These are phyloP conservation scores for Thomomys bottae DNA, from an alignment of 2,113 vertebrate species.

Conservation along the genomic window DNA sequence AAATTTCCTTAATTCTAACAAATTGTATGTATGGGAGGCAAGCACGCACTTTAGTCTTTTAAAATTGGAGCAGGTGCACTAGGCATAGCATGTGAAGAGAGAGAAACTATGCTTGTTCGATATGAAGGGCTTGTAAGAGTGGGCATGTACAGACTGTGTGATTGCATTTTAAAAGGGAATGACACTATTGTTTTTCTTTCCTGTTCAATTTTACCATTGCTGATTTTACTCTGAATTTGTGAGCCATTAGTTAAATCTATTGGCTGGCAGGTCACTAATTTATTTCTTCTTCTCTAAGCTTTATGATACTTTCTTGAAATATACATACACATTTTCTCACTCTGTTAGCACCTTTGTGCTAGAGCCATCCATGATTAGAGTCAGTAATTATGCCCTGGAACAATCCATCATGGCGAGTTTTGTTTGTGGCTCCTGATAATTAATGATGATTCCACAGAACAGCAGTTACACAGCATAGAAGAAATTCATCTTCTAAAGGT, in stretches of 20 bases:
- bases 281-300: conserved; percentile 38
- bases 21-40: background rate
- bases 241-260: conserved; percentile 1
- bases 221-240: background rate
- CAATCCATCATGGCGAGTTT: conserved; percentile 80
- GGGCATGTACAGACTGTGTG: background rate
- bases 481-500: conserved; percentile 85
- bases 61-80: background rate
- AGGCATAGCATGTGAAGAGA: background rate
- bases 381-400: conserved; percentile 81
- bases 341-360: conserved; percentile 62
- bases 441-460: conserved; percentile 78
- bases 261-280: background rate
- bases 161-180: background rate
- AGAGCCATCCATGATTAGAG: conserved; percentile 74
- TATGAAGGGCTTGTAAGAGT: background rate
- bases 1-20: conserved; percentile 31
- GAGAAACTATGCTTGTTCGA: background rate
- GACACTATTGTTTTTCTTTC: background rate
- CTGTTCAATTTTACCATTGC: background rate
- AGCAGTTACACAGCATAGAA: conserved; percentile 71
- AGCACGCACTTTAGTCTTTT: background rate
- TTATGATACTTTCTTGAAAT: conserved; percentile 63
- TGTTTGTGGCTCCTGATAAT: conserved; percentile 80
- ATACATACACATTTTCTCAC: background rate